phyloP scores from a whole-genome alignment of 2,888 invertebrate species.

The Tinea pellionella region DNA sequence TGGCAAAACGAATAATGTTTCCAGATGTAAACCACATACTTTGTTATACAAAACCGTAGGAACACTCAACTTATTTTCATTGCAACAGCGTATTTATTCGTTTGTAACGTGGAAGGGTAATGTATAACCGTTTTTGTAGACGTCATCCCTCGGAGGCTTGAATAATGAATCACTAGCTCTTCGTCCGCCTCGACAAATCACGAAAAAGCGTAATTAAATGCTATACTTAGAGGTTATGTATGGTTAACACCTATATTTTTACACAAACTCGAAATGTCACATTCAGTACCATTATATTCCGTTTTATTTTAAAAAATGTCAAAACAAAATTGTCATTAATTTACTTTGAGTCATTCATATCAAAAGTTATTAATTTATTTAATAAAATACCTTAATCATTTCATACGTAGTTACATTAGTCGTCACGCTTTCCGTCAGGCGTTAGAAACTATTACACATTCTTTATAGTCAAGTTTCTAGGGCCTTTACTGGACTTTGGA shows the following conservation, averaged over 20 bases:
- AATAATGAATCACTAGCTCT: slow-evolving; percentile 7
- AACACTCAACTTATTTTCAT: not conserved
- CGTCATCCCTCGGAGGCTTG: slow-evolving; percentile 7
- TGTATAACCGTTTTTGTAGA: not conserved
- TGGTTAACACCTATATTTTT: not conserved
- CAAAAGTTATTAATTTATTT: no score
- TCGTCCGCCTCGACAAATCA: slow-evolving; percentile 7
- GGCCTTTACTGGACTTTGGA: no score
- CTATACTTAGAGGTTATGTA: slow-evolving; percentile 1
- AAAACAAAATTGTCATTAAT: no score
- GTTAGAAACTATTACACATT: no score
- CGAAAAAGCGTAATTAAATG: slow-evolving; percentile 11
- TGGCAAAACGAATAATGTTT: slow-evolving; percentile 5
- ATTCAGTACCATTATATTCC: not conserved
- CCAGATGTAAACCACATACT: not conserved
- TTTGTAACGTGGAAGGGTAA: not conserved
- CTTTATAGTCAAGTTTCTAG: no score
- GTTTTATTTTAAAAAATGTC: no score
- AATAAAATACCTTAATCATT: no score
- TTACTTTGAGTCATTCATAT: no score
- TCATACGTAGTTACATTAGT: no score
- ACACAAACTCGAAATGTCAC: not conserved
- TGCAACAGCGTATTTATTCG: not conserved
- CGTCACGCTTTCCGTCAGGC: no score
- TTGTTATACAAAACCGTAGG: not conserved